Base-by-base conservation (phyloP, 92 coral and sea anemone genomes). In the Palythoa caribaeorum region DNA sequence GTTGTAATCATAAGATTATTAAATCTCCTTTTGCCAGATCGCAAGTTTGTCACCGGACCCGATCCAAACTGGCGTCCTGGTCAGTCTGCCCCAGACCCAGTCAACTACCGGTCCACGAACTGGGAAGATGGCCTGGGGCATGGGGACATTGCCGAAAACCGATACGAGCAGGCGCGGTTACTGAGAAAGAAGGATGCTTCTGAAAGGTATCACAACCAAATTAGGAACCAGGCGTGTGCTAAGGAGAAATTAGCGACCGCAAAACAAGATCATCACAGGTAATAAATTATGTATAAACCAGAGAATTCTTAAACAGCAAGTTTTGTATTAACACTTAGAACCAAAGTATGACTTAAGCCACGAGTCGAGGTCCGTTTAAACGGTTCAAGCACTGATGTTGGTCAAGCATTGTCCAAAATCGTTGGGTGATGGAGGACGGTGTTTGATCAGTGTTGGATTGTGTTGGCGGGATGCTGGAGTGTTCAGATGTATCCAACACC, bases 51-150 rank as follows among this genome's bases (percentile, higher is more conserved):
- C 47, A 81, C 91, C 15, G 92, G 79, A 21, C 63, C 94, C 5
- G 95, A 92, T 74, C 89, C 77, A 5, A 97, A 95, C 91, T 97
- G 99, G 99, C 93, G 86, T 71, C 99, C 98, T 2, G 89, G 91
- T 20, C 70, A 78, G 9, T 74, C 88, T n/a, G 77, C 86, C 38
- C 96, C 94, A 77, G 76, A 35, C 6, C 86, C 76, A 62, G 20
- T 63, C 37, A 20, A 47, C 63, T 44, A 81, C 36, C 92, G 96
- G 70, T 85, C 93, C 13, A 62, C 90, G 2, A 88, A 90, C 79
- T 95, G 98, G 99, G 98, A 97, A 63, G 98, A 94, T 71, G 99
- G 99, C 74, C 88, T 97, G 75, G 99, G 99, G 19, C 93, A 66
- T 13, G 98, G 97, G 6, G 98, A 97, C 90, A 80, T 37, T 2